A percentile compares a stretch with the other conserved stretches of the same genome.
phyloP scores from a whole-genome alignment of 2,113 vertebrate genomes.

The Anoplopoma fimbria region DNA sequence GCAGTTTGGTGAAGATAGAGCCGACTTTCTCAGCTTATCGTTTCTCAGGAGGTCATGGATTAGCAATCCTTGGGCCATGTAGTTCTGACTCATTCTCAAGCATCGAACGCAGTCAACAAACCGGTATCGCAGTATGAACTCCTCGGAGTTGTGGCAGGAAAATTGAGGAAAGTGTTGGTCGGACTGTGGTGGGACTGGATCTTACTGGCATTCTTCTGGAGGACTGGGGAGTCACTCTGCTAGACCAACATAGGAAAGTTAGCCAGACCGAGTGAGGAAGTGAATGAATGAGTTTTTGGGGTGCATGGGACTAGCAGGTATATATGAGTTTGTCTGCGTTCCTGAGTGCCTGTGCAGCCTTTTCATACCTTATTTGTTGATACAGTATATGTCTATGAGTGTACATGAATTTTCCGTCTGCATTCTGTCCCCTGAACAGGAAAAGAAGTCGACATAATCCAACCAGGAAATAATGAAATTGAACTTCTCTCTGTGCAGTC shows the following conservation, averaged over 20 bases:
- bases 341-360: background rate
- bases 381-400: constrained; percentile 4
- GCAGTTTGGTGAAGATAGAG: constrained; percentile 52
- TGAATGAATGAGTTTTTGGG: background rate
- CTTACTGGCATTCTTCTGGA: constrained; percentile 43
- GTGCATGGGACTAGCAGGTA: constrained; percentile 25
- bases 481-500: constrained; percentile 19
- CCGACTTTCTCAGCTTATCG: constrained; percentile 69
- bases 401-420: constrained; percentile 42
- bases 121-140: constrained; percentile 13
- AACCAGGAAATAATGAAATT: constrained; percentile 50
- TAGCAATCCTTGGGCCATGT: constrained; percentile 67
- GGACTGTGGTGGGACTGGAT: constrained; percentile 43
- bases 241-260: background rate
- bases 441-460: constrained; percentile 49
- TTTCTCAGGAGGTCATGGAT: constrained; percentile 74
- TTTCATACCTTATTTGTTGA: background rate
- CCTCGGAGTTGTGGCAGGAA: constrained; percentile 59
- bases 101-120: constrained; percentile 34
- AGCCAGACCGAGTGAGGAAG: background rate
- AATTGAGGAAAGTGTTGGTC: constrained; percentile 67
- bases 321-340: background rate
- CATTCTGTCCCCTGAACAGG: constrained; percentile 47
- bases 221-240: constrained; percentile 31
- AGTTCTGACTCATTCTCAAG: constrained; percentile 56